phyloP scores from a whole-genome alignment of 2,113 vertebrate species.

The Misgurnus anguillicaudatus region DNA sequence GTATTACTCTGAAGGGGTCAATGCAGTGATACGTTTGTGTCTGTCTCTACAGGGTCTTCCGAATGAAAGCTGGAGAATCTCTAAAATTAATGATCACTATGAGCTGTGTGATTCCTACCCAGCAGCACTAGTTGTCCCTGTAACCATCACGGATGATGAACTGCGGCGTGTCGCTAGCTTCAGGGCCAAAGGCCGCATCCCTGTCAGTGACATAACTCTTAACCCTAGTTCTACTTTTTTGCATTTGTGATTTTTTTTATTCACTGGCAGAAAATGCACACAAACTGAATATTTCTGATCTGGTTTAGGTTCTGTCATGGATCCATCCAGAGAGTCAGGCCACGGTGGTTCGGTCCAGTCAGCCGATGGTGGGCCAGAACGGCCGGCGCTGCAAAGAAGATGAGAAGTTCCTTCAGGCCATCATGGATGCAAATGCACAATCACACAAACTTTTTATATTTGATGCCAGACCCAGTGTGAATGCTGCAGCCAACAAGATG shows the following conservation, averaged over 20 bases:
- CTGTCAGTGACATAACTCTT: conserved; percentile 77
- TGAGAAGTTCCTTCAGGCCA: conserved; percentile 92
- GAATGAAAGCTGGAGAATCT: conserved; percentile 96
- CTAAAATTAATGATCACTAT: conserved; percentile 91
- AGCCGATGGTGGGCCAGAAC: conserved; percentile 93
- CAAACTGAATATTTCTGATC: background rate
- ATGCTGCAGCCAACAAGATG: conserved; percentile 97
- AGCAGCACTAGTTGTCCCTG: conserved; percentile 85
- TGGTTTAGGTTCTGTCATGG: conserved; percentile 92
- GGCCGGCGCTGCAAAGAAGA: conserved; percentile 95
- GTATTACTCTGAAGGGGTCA: too few species aligned
- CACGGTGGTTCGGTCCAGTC: conserved; percentile 90
- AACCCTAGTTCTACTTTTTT: background rate
- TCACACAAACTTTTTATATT: conserved; percentile 98
- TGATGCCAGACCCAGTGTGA: conserved; percentile 92
- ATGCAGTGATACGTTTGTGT: background rate
- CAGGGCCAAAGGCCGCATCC: conserved; percentile 88
- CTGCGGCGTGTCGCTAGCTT: conserved; percentile 87
- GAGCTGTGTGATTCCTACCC: conserved; percentile 95
- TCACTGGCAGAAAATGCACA: background rate
- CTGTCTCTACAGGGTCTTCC: conserved; percentile 83
- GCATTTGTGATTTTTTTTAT: background rate
- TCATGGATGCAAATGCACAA: conserved; percentile 98
- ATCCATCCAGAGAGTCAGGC: conserved; percentile 98
- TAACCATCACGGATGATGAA: conserved; percentile 92